Evolutionary conservation across 2,888 invertebrate genomes (phyloP).

Genomic region (Oscheius sp.): DNA sequence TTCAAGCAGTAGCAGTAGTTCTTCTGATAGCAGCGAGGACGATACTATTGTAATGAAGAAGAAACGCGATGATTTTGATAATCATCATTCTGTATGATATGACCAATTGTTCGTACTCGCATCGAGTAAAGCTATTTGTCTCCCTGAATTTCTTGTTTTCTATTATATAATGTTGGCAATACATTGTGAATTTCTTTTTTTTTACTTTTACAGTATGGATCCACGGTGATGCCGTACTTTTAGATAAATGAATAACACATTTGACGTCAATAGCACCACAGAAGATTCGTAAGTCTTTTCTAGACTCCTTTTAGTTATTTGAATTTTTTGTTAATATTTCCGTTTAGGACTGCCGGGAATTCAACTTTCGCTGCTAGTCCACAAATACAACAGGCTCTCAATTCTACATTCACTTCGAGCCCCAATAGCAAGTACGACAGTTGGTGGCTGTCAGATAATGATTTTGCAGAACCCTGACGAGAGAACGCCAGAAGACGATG

Average conservation of each 20-base stretch:
- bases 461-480: constrained; percentile 23
- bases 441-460: neutral
- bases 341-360: neutral
- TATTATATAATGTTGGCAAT: neutral
- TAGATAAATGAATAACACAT: no score
- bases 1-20: constrained; percentile 46
- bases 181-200: neutral
- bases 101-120: neutral
- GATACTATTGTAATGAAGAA: neutral
- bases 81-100: neutral
- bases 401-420: constrained; percentile 12
- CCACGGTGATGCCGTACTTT: no score
- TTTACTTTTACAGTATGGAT: neutral
- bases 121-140: neutral
- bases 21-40: constrained; percentile 37
- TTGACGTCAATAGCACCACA: no score
- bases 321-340: no score
- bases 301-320: no score
- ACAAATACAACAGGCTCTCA: neutral
- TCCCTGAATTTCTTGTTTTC: neutral
- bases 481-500: constrained; percentile 30
- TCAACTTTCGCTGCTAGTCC: neutral
- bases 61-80: neutral
- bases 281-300: no score
- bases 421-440: neutral